Conservation (phyloP, 2,888 invertebrate genomes). For the Steinernema hermaphroditum region DNA sequence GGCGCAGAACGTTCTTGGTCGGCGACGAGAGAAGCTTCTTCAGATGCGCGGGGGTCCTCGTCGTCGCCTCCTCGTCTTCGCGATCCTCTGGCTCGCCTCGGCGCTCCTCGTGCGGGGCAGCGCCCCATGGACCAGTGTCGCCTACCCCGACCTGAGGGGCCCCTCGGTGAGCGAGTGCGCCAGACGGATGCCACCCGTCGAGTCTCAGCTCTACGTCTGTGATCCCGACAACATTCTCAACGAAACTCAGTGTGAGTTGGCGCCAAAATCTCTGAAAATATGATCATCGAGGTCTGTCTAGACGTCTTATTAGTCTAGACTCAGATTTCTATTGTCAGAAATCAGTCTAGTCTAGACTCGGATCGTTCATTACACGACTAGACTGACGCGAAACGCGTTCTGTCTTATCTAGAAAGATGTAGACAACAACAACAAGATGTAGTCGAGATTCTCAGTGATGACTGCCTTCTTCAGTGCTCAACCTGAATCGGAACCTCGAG, state of each 20-base stretch:
- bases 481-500: constrained; percentile 57
- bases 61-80: not conserved
- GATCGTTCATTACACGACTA: no score
- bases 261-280: no score
- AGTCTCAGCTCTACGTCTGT: constrained; percentile 62
- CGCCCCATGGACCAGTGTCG: constrained; percentile 40
- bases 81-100: not conserved
- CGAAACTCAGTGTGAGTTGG: constrained; percentile 57
- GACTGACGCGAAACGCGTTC: no score
- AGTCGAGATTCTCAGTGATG: no score
- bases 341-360: no score
- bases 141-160: constrained; percentile 59
- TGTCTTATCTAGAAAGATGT: no score
- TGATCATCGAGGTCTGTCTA: no score
- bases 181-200: not conserved
- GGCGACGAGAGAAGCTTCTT: not conserved
- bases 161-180: constrained; percentile 36
- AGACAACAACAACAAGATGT: no score
- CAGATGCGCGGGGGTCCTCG: not conserved
- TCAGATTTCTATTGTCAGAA: no score
- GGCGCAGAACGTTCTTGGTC: not conserved
- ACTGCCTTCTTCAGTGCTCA: constrained; percentile 57
- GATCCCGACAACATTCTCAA: constrained; percentile 65
- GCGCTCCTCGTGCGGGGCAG: constrained; percentile 19
- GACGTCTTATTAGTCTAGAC: no score